Evolutionary conservation across 37 sponge, comb jelly and placozoan species (phyloP).

Genomic region (Diacarnus erythraeanus): DNA sequence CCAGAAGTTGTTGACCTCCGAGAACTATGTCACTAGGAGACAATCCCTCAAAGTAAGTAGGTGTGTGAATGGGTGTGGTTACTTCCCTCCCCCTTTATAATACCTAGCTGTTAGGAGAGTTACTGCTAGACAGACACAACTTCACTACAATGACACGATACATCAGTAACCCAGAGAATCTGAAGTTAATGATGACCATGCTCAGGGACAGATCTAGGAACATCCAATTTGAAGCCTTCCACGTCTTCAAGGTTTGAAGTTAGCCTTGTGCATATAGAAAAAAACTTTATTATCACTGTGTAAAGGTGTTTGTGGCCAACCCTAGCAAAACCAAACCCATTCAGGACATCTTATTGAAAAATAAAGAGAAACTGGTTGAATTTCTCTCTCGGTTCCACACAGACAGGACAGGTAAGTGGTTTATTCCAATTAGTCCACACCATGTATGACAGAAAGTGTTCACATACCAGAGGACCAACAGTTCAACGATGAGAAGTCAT

Average conservation of each 20-base stretch:
- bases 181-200: constrained; percentile 99
- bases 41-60: constrained; percentile 94
- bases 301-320: constrained; percentile 99
- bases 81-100: background rate
- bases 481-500: constrained; percentile 97
- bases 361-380: constrained; percentile 90
- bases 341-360: constrained; percentile 91
- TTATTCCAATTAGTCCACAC: background rate
- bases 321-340: constrained; percentile 95
- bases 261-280: background rate
- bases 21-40: constrained; percentile 96
- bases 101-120: constrained; percentile 90
- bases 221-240: constrained; percentile 99
- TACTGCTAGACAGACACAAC: constrained; percentile 96
- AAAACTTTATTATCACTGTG: background rate
- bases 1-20: constrained; percentile 85
- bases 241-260: constrained; percentile 92
- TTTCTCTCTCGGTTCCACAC: constrained; percentile 95
- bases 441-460: background rate
- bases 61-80: background rate
- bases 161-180: constrained; percentile 94
- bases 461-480: constrained; percentile 96
- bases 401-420: constrained; percentile 90
- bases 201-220: constrained; percentile 84
- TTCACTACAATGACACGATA: constrained; percentile 95